Evolutionary conservation across 2,797 vertebrate genomes (phyloP), one percentile per base, ranked within the genome.

Genomic region (Poecilia wingei): DNA sequence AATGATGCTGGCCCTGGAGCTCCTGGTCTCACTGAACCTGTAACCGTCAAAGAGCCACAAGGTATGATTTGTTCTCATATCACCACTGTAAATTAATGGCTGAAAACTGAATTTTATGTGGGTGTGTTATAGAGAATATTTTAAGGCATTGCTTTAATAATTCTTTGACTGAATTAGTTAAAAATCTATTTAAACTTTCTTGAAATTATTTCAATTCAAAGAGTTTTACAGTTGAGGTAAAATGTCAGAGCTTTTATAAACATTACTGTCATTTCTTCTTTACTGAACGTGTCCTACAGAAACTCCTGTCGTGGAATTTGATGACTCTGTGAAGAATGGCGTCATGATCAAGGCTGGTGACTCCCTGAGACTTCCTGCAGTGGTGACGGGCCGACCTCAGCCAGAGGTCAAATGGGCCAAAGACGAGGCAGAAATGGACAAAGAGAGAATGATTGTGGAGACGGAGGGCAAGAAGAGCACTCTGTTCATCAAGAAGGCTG

Each of bases 1-100:
- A 99, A 99, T 31, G 95, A 95, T 0, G 98, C 97, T 1, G 98
- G 98, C 0, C 97, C 98, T 87, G 98, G 98, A 84, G 96, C 96
- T 6, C 98, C 98, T 7, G 98, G 98, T 76, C 95, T 98, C 89
- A 99, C 98, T 0, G 96, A 96, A 71, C 96, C 97, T 0, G 93
- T 97, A 80, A 98, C 96, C 0, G 97, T 99, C 81, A 96, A 95
- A 79, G 98, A 99, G 89, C 98, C 98, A 77, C 95, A 96, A 97
- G 97, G 98, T 99, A 96, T 53, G n/a, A 14, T 36, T 2, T 1
- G 3, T 4, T 81, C 51, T 43, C 7, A 20, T n/a, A 16, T 33
- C 39, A 22, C 31, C 61, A 76, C 6, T n/a, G 12, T 39, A 22
- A 39, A n/a, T 25, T 53, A 51, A 36, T 33, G 70, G 14, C 70